Evolutionary conservation across 2,888 invertebrate genomes (phyloP).

Genomic region (Agrochola litura): DNA sequence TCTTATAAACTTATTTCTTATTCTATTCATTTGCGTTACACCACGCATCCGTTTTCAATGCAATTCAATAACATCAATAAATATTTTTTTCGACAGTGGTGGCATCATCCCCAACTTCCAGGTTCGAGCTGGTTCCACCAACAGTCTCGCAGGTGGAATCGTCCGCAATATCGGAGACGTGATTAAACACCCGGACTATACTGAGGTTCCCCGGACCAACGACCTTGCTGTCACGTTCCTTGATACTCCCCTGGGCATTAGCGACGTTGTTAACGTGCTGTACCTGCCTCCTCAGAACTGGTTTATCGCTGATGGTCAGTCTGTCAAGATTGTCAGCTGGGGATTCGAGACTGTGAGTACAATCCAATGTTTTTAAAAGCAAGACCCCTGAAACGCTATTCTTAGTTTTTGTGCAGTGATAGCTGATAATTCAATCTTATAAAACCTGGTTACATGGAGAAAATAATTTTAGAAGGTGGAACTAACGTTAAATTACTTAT

Average conservation of each 20-base stretch:
- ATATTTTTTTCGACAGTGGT: slow-evolving; percentile 66
- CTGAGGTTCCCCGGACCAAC: slow-evolving; percentile 66
- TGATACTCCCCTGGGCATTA: slow-evolving; percentile 66
- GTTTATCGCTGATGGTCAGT: slow-evolving; percentile 71
- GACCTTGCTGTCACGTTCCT: slow-evolving; percentile 75
- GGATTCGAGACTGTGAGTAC: slow-evolving; percentile 74
- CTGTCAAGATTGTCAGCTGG: slow-evolving; percentile 78
- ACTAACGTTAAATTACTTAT: neutral
- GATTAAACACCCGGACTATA: slow-evolving; percentile 73
- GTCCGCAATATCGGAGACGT: slow-evolving; percentile 62
- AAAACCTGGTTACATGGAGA: neutral
- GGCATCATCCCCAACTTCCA: slow-evolving; percentile 68
- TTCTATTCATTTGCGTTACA: neutral
- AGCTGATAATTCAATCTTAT: neutral
- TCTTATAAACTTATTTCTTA: neutral
- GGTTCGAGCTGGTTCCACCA: slow-evolving; percentile 79
- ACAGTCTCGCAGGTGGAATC: slow-evolving; percentile 75
- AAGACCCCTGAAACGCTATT: neutral
- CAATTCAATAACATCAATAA: neutral
- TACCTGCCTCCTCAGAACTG: slow-evolving; percentile 74
- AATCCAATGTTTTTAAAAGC: neutral
- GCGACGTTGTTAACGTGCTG: slow-evolving; percentile 66
- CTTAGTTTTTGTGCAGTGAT: neutral
- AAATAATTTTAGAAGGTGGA: neutral
- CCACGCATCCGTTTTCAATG: neutral